A percentile compares a stretch with the other conserved stretches of the same genome.
These are phyloP conservation scores for Vulpes ferrilata DNA, from an alignment of 2,113 vertebrate genomes.

Conservation along the genomic window DNA sequence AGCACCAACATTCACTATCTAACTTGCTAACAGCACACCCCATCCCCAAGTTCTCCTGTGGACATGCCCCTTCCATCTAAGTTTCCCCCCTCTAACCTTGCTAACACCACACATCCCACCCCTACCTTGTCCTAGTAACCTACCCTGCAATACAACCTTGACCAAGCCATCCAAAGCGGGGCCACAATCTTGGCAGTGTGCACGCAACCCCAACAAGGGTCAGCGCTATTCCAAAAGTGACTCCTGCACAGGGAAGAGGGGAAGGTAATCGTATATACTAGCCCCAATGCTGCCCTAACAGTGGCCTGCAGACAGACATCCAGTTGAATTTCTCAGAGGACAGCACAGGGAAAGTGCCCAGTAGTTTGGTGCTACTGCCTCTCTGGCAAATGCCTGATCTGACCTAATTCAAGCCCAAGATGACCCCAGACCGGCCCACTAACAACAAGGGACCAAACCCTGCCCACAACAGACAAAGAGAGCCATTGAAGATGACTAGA, in stretches of 20 bases:
- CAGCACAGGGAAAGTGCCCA: neutral
- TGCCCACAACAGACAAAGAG: neutral
- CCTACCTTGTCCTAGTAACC: neutral
- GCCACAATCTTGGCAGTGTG: neutral
- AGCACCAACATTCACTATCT: neutral
- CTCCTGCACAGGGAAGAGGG: neutral
- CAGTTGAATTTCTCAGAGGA: neutral
- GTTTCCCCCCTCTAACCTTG: neutral
- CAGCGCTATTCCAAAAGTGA: neutral
- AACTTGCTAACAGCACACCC: neutral
- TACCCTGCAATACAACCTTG: neutral
- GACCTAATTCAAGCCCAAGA: neutral
- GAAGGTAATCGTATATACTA: neutral
- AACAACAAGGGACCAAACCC: neutral
- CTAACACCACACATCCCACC: neutral
- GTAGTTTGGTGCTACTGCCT: neutral
- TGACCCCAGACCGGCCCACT: neutral
- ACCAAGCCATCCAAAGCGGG: neutral
- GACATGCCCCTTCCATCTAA: neutral
- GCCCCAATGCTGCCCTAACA: neutral
- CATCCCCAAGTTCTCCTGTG: neutral
- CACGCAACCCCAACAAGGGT: neutral
- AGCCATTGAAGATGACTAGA: neutral
- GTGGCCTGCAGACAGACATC: neutral
- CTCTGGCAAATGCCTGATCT: neutral